Conservation (phyloP, 2,888 invertebrate species). For the Drosophila birchii region DNA sequence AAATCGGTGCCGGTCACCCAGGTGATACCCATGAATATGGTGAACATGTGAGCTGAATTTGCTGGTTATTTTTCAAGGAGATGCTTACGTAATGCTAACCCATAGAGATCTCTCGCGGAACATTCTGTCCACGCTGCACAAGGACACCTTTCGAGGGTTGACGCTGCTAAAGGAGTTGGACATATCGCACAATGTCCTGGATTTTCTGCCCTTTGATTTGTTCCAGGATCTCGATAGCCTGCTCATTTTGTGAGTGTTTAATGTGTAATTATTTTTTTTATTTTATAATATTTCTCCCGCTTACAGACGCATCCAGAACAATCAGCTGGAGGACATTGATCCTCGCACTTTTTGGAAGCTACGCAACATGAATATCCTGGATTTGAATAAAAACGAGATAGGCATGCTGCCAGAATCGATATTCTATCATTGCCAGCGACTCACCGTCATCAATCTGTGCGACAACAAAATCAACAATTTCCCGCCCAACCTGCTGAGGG, state of each 20-base stretch:
- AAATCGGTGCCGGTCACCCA: constrained; percentile 87
- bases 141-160: constrained; percentile 87
- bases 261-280: background rate
- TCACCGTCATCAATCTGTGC: constrained; percentile 83
- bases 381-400: constrained; percentile 87
- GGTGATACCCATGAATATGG: constrained; percentile 87
- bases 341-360: constrained; percentile 85
- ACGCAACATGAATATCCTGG: constrained; percentile 87
- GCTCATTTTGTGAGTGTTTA: constrained; percentile 86
- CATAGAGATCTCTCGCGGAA: constrained; percentile 89
- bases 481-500: constrained; percentile 85
- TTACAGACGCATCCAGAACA: constrained; percentile 87
- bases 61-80: background rate
- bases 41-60: constrained; percentile 86
- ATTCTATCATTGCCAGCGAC: constrained; percentile 85
- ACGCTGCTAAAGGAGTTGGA: constrained; percentile 87
- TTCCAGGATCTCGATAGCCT: constrained; percentile 87
- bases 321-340: constrained; percentile 86
- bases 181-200: constrained; percentile 88
- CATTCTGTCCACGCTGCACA: constrained; percentile 87
- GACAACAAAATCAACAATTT: constrained; percentile 85
- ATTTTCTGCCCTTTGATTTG: constrained; percentile 87
- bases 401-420: constrained; percentile 85
- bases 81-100: background rate
- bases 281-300: constrained; percentile 15